phyloP scores from a whole-genome alignment of 2,888 invertebrate genomes.

The Drosophila histrio region DNA sequence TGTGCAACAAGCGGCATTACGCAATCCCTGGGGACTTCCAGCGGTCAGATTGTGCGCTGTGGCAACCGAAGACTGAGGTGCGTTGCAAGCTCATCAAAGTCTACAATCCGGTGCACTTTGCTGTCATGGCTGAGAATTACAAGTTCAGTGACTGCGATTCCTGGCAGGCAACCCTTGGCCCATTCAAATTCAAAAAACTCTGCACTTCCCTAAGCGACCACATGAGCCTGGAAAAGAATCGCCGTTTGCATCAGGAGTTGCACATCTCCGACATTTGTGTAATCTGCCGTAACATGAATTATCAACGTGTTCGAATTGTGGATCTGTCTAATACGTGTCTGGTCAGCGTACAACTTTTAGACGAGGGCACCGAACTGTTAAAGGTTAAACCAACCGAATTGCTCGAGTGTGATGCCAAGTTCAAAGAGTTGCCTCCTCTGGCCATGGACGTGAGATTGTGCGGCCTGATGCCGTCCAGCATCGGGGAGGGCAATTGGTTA shows the following conservation, averaged over 20 bases:
- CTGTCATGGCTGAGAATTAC: conserved; percentile 33
- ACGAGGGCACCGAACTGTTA: conserved; percentile 37
- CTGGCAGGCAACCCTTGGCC: conserved; percentile 29
- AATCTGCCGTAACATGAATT: not conserved
- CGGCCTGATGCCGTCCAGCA: conserved; percentile 16
- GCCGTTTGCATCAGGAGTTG: not conserved
- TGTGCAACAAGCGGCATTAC: conserved; percentile 44
- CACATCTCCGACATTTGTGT: conserved; percentile 45
- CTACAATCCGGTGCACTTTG: conserved; percentile 42
- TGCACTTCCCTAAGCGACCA: conserved; percentile 16
- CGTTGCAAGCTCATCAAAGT: conserved; percentile 33
- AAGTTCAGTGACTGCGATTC: not conserved
- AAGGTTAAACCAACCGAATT: conserved; percentile 19
- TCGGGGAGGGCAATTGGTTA: conserved; percentile 13
- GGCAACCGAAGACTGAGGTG: conserved; percentile 12
- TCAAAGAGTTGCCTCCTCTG: conserved; percentile 18
- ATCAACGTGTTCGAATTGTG: conserved; percentile 52
- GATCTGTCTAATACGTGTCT: conserved; percentile 10
- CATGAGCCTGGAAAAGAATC: conserved; percentile 24
- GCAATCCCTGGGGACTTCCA: conserved; percentile 16
- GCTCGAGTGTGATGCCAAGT: conserved; percentile 31
- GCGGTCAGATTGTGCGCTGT: not conserved
- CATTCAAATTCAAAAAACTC: not conserved
- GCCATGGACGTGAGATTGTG: conserved; percentile 49
- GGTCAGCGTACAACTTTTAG: conserved; percentile 50